Conservation (phyloP, 1,140 invertebrate genomes). For the Psix sp. region DNA sequence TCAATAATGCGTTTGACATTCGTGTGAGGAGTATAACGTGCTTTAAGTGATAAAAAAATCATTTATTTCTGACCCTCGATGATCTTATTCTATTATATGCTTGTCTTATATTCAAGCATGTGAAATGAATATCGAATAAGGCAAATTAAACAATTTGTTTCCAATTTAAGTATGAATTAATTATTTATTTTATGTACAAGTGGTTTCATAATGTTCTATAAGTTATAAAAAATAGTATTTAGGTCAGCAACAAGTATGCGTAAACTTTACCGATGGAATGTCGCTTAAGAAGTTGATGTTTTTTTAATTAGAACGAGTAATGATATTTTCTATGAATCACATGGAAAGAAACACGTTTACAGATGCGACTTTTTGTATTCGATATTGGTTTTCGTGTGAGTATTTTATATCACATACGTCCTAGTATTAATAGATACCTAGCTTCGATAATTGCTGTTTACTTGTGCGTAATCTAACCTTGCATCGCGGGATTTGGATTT, state of each 20-base stretch:
- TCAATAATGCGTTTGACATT: not conserved
- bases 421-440: conserved; percentile 41
- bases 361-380: conserved; percentile 12
- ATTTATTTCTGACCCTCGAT: no score
- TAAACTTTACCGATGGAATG: conserved; percentile 6
- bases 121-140: no score
- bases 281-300: conserved; percentile 34
- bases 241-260: conserved; percentile 15
- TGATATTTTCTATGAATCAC: conserved; percentile 31
- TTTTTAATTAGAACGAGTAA: conserved; percentile 11
- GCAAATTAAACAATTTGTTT: no score
- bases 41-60: no score
- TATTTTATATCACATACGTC: conserved; percentile 40
- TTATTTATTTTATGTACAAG: no score
- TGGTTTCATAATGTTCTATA: no score
- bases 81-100: no score
- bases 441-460: conserved; percentile 47
- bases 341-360: conserved; percentile 36
- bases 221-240: conserved; percentile 15
- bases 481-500: conserved; percentile 13
- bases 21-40: no score
- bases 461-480: conserved; percentile 41
- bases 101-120: no score
- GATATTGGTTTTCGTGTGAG: conserved; percentile 24
- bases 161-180: no score